Evolutionary conservation across 2,113 vertebrate species (phyloP).

Genomic region (Prochilodus magdalenae): DNA sequence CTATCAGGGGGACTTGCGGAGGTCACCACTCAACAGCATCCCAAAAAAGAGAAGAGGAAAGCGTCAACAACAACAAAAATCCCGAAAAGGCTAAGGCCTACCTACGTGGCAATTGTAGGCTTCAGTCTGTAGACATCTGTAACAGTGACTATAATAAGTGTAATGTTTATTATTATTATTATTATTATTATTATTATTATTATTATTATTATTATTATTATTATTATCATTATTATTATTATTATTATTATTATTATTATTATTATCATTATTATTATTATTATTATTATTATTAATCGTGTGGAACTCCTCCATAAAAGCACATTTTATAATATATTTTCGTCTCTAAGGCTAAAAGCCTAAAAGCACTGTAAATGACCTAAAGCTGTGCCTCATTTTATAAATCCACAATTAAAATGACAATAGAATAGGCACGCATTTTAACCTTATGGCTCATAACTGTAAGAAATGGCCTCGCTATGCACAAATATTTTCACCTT

Average conservation of each 20-base stretch:
- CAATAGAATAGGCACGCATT: background rate
- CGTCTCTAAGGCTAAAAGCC: no score
- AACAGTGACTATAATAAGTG: background rate
- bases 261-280: background rate
- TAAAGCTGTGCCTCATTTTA: background rate
- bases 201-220: background rate
- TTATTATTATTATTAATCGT: no score
- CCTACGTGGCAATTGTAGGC: background rate
- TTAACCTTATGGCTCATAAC: background rate
- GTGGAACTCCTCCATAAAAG: no score
- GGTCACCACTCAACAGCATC: constrained; percentile 79
- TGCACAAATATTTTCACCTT: background rate
- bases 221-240: background rate
- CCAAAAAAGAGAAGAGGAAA: constrained; percentile 60
- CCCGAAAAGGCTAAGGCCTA: background rate
- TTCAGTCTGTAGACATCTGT: background rate
- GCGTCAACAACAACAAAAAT: constrained; percentile 36
- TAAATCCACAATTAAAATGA: background rate
- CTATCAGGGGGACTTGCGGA: constrained; percentile 81
- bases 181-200: background rate
- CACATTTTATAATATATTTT: no score
- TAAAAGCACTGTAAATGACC: no score
- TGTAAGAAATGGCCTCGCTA: background rate
- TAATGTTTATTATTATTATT: no score
- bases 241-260: no score